Evolutionary conservation across 2,888 invertebrate genomes (phyloP).

Genomic region (Limulus polyphemus): DNA sequence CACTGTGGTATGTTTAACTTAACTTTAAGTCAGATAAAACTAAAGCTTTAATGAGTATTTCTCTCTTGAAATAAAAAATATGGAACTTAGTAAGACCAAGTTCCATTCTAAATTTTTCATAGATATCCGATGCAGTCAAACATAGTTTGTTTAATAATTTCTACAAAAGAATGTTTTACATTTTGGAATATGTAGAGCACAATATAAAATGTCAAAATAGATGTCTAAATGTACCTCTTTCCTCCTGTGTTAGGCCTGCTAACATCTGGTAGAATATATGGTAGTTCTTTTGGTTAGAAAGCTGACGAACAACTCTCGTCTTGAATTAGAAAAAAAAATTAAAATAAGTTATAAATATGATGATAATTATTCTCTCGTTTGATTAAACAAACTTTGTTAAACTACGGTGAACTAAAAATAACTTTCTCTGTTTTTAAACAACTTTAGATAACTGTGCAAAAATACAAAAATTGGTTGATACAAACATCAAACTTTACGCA

Average conservation of each 20-base stretch:
- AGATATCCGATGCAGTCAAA: too few relatives aligned
- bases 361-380: background rate
- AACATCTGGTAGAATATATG: slow-evolving; percentile 94
- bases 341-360: background rate
- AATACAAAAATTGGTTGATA: too few relatives aligned
- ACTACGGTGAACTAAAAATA: background rate
- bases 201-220: slow-evolving; percentile 9
- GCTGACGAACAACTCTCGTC: slow-evolving; percentile 72
- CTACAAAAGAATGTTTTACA: slow-evolving; percentile 5
- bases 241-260: slow-evolving; percentile 74
- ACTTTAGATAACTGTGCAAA: too few relatives aligned
- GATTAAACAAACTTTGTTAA: background rate
- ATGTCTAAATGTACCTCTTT: slow-evolving; percentile 44
- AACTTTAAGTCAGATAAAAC: too few relatives aligned
- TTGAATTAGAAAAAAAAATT: slow-evolving; percentile 39
- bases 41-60: too few relatives aligned
- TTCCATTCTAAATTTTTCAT: too few relatives aligned
- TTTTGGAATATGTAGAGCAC: background rate
- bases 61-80: too few relatives aligned
- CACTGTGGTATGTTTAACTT: too few relatives aligned
- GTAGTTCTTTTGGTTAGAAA: slow-evolving; percentile 81
- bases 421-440: background rate
- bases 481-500: too few relatives aligned
- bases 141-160: background rate
- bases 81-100: too few relatives aligned